Evolutionary conservation across 2,797 vertebrate genomes (phyloP), one percentile per base, ranked within the genome.

Genomic region (Cyprinodon diabolis): DNA sequence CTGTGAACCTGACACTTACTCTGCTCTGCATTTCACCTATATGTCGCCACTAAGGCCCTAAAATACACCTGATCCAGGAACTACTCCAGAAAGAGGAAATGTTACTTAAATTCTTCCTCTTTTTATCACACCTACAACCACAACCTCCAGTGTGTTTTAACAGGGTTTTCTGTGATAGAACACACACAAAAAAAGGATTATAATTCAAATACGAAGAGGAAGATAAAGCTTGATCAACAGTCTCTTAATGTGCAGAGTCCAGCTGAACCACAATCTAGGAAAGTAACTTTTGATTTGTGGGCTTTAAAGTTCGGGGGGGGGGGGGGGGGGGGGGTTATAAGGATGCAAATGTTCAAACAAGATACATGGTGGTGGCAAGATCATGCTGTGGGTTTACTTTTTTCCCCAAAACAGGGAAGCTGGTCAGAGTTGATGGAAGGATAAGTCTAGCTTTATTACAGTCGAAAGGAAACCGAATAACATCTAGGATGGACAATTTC

Each of bases 1-100:
- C 74, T 83, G 87, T 87, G 74, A 85, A 89, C 86, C 74, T 80
- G 72, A 45, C 63, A 17, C 58, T 6, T 56, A 23, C 9, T 17
- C 35, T 40, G 35, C 51, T 19, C 51, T 7, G 51, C 2, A 51
- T 54, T 54, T 54, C 9, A 55, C 54, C 10, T n/a, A 0, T 55
- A 15, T 19, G 17, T 8, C 10, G 21, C 21, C 37, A 7, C 12
- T n/a, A 45, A 65, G 43, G 9, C 19, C 37, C 60, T 43, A 30
- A 19, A 2, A 43, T 19, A 10, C 52, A 54, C 55, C 55, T 15
- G 43, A n/a, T 65, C 62, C 11, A n/a, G 62, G 40, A 65, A 10
- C n/a, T 23, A 6, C 8, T 4, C 14, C 43, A 23, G n/a, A 23
- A 45, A 55, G 7, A 55, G 21, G 7, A 55, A 55, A 23, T 21